Evolutionary conservation across 2,888 invertebrate species (phyloP).

Genomic region (Leuctra nigra): DNA sequence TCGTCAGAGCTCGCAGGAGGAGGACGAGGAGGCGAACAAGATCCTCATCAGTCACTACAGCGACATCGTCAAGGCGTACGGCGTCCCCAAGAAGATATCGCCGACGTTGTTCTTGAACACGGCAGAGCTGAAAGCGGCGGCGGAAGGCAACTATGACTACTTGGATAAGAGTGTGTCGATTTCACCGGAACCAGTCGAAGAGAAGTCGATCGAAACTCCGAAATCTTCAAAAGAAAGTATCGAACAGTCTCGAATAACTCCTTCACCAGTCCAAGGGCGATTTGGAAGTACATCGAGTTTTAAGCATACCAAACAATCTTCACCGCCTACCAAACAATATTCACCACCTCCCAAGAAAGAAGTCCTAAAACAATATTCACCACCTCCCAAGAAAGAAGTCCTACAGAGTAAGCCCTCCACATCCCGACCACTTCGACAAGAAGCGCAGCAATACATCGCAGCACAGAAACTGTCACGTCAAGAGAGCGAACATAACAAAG

Average conservation of each 20-base stretch:
- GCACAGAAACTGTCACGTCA: background rate
- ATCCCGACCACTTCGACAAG: background rate
- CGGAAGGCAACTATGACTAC: conserved; percentile 32
- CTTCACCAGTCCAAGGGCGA: no score
- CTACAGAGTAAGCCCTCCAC: background rate
- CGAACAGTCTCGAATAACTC: no score
- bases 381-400: background rate
- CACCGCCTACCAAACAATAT: background rate
- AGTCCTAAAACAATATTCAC: background rate
- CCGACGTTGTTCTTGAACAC: conserved; percentile 51
- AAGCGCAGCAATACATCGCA: background rate
- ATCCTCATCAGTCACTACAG: conserved; percentile 74
- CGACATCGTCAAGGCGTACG: conserved; percentile 67
- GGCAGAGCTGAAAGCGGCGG: conserved; percentile 54
- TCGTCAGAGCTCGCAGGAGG: conserved; percentile 34
- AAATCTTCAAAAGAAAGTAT: background rate
- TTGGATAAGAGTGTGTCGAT: background rate
- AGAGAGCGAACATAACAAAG: background rate
- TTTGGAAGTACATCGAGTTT: no score
- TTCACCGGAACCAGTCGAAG: background rate
- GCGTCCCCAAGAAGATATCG: conserved; percentile 49
- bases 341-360: background rate
- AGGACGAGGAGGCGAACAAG: conserved; percentile 55
- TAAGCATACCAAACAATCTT: no score
- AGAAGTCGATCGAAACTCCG: background rate